phyloP scores from a whole-genome alignment of 2,797 vertebrate species.

The Sebastes itinus region DNA sequence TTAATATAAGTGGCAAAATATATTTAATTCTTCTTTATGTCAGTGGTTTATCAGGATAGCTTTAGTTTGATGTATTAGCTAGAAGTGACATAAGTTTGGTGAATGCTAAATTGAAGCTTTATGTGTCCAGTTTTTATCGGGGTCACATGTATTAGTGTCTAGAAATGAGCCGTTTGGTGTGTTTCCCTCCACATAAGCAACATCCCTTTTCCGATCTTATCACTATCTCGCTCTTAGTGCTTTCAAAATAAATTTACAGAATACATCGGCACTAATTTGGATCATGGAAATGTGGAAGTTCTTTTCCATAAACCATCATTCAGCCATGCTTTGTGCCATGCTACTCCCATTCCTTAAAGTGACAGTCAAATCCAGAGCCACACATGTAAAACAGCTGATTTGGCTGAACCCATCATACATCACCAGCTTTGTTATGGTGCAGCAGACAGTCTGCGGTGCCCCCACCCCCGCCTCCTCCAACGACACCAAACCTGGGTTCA shows the following conservation, averaged over 20 bases:
- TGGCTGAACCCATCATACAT: constrained; percentile 50
- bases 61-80: constrained; percentile 12
- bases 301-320: constrained; percentile 62
- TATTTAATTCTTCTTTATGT: not conserved
- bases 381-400: constrained; percentile 74
- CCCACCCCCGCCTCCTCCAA: too few species aligned
- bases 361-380: constrained; percentile 51
- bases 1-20: not conserved
- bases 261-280: constrained; percentile 35
- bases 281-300: constrained; percentile 36
- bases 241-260: constrained; percentile 29
- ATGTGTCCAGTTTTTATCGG: constrained; percentile 7
- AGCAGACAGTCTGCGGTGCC: constrained; percentile 20
- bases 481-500: constrained; percentile 24
- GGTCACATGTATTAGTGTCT: constrained; percentile 6
- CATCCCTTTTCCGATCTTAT: not conserved
- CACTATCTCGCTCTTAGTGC: not conserved
- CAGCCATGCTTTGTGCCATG: constrained; percentile 13
- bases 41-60: not conserved
- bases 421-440: constrained; percentile 27
- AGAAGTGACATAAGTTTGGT: constrained; percentile 9
- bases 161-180: constrained; percentile 1
- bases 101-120: constrained; percentile 27
- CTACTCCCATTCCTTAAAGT: constrained; percentile 13
- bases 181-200: constrained; percentile 30